phyloP scores from a whole-genome alignment of 2,797 vertebrate genomes.

The Strix occidentalis region DNA sequence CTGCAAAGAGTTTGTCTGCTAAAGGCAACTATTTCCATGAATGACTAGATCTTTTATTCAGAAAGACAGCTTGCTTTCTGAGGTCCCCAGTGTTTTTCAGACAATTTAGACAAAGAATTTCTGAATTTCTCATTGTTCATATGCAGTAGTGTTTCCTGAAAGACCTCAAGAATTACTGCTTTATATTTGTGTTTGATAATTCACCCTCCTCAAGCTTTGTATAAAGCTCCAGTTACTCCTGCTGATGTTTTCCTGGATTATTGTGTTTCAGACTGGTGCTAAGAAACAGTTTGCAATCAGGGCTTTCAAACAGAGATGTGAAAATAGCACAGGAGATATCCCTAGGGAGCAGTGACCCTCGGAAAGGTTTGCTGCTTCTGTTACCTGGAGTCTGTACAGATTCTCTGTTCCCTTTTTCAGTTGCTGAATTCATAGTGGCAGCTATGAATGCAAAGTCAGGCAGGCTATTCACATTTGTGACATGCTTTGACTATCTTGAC shows the following conservation, averaged over 20 bases:
- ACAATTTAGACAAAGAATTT: not conserved
- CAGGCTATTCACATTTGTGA: not conserved
- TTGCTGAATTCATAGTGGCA: not conserved
- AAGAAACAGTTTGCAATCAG: not conserved
- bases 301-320: not conserved
- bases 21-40: not conserved
- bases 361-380: not conserved
- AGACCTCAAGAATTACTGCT: not conserved
- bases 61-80: not conserved
- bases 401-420: not conserved
- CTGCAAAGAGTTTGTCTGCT: not conserved
- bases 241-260: not conserved
- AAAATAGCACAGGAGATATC: not conserved
- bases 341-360: not conserved
- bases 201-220: not conserved
- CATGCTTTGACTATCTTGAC: not conserved
- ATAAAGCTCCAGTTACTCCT: not conserved
- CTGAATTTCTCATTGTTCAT: not conserved
- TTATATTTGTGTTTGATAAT: not conserved
- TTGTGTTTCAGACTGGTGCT: not conserved
- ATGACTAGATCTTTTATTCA: constrained; percentile 6
- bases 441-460: not conserved
- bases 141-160: not conserved
- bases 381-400: not conserved
- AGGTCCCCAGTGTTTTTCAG: not conserved